Evolutionary conservation across 2,113 vertebrate species (phyloP), one percentile per base, ranked within the genome.

Genomic region (Lucifuga dentata): DNA sequence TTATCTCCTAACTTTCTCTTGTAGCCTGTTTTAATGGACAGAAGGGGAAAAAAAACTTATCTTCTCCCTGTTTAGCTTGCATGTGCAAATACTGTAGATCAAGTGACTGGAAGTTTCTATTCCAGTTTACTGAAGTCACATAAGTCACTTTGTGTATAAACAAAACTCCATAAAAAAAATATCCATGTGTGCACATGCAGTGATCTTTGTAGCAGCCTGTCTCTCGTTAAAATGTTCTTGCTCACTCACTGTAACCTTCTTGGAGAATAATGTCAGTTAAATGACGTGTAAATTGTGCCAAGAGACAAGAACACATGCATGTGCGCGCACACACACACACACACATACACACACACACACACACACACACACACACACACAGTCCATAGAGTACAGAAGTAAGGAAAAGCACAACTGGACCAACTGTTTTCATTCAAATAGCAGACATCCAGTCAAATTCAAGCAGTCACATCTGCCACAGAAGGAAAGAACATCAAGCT

Each of bases 381-480:
- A 32, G 49, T 9, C 9, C 29, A 50, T 8, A n/a, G 19, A 76
- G 32, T 0, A 59, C 16, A 58, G 11, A 38, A 57, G 33, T n/a
- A 5, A 11, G 26, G 23, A 44, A n/a, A 32, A 53, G 49, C 26
- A 45, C 35, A 29, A 51, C 15, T 11, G 16, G 45, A 15, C 26
- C 15, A 26, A 53, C 17, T 72, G 83, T 86, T 85, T 86, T 84
- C 45, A 78, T 87, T 90, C 74, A 84, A 90, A 90, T 24, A 19
- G 36, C 3, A 57, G 59, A 63, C 19, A 76, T 57, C 82, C 89
- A 86, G 63, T 86, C 50, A 86, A 3, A 77, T 59, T 67, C 19
- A 53, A 63, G 58, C 32, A 44, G 20, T 50, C 43, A 23, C 21
- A 59, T 65, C 43, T 29, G 61, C 12, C 38, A 5, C 8, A 49